A percentile compares a stretch with the other conserved stretches of the same genome.
These are phyloP conservation scores for Actinia tenebrosa DNA, from an alignment of 64 coral and sea anemone species.

Conservation along the genomic window DNA sequence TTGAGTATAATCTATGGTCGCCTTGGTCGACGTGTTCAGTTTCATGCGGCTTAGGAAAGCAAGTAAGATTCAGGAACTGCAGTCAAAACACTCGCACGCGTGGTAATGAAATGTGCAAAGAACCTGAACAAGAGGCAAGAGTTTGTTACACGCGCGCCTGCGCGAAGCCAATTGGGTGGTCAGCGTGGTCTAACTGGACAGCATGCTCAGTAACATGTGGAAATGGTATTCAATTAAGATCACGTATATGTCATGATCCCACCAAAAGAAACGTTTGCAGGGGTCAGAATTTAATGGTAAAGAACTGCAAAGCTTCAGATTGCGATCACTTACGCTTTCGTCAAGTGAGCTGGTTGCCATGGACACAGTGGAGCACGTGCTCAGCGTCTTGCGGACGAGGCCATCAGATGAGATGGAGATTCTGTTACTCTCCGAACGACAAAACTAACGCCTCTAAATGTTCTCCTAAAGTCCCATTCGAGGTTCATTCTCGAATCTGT, in stretches of 20 bases:
- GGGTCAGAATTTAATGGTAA: conserved; percentile 50
- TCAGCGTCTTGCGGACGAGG: conserved; percentile 72
- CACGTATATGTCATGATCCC: conserved; percentile 42
- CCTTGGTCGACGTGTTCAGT: conserved; percentile 53
- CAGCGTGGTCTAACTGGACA: conserved; percentile 75
- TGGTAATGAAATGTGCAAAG: conserved; percentile 30
- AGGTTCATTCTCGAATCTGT: conserved; percentile 47
- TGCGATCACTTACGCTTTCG: conserved; percentile 18
- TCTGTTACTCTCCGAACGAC: conserved; percentile 15
- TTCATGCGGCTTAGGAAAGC: conserved; percentile 63
- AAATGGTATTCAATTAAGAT: conserved; percentile 54
- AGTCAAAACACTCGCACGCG: background rate
- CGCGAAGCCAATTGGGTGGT: conserved; percentile 24
- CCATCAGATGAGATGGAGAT: conserved; percentile 67
- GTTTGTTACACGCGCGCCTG: conserved; percentile 21
- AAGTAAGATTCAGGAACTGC: conserved; percentile 49
- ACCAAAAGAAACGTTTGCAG: conserved; percentile 34
- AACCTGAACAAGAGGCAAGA: conserved; percentile 17
- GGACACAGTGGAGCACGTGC: conserved; percentile 71
- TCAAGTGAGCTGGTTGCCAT: conserved; percentile 57
- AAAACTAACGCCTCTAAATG: conserved; percentile 38
- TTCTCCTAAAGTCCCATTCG: conserved; percentile 29
- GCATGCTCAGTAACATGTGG: conserved; percentile 64
- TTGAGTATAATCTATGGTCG: conserved; percentile 42
- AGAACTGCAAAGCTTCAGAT: conserved; percentile 26